Conservation (phyloP, 2,888 invertebrate species). For the Melieria crassipennis region DNA sequence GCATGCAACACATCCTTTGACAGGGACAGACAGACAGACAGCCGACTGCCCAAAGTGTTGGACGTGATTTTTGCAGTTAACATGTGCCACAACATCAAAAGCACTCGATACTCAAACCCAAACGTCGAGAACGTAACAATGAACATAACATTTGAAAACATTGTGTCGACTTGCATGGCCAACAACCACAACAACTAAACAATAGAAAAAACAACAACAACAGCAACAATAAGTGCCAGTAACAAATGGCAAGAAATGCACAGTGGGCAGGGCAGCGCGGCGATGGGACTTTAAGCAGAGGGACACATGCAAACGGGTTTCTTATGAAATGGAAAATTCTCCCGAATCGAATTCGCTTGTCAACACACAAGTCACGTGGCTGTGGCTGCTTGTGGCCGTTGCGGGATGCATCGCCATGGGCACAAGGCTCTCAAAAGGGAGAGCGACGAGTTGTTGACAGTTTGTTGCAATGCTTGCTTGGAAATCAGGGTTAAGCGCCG, state of each 20-base stretch:
- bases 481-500: background rate
- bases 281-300: too few species aligned
- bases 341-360: slow-evolving; percentile 7
- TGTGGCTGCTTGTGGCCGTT: background rate
- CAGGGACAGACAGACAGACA: too few species aligned
- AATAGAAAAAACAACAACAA: background rate
- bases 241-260: background rate
- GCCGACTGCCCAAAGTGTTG: too few species aligned
- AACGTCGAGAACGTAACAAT: too few species aligned
- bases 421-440: background rate
- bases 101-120: too few species aligned
- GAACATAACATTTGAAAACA: too few species aligned
- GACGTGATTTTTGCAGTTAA: too few species aligned
- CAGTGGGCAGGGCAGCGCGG: background rate
- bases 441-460: background rate
- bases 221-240: background rate
- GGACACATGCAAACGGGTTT: background rate
- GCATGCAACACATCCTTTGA: too few species aligned
- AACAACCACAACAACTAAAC: background rate
- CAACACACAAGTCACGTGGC: slow-evolving; percentile 21
- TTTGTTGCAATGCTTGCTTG: background rate
- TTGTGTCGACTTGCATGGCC: background rate
- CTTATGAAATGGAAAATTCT: slow-evolving; percentile 19
- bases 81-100: too few species aligned
- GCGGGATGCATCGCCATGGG: background rate